A percentile compares a stretch with the other conserved stretches of the same genome.
phyloP scores from a whole-genome alignment of 2,113 vertebrate genomes.

The Amia ocellicauda region DNA sequence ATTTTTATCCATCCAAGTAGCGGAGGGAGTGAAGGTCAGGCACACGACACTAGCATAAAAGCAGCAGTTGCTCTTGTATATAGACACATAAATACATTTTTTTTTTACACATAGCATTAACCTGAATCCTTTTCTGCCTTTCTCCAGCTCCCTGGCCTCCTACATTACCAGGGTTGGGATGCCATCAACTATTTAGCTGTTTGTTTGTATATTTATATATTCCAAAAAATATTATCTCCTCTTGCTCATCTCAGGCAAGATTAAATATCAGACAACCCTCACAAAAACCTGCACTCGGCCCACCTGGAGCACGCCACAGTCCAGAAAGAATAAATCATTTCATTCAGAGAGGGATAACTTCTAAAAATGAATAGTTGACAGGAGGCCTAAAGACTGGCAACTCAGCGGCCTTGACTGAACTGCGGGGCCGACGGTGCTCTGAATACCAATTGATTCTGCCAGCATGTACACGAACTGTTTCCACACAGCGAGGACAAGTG shows the following conservation, averaged over 20 bases:
- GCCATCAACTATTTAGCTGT: not conserved
- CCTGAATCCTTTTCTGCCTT: too few relatives aligned
- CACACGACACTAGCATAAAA: too few relatives aligned
- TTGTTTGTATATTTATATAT: too few relatives aligned
- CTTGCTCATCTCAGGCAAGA: conserved; percentile 1
- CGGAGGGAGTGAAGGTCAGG: too few relatives aligned
- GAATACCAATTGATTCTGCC: conserved; percentile 34
- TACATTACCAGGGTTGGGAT: not conserved
- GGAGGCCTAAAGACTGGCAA: conserved; percentile 54
- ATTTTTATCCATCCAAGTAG: not conserved
- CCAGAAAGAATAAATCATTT: conserved; percentile 55
- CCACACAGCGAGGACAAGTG: too few relatives aligned
- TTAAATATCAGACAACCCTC: conserved; percentile 24
- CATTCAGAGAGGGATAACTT: conserved; percentile 51
- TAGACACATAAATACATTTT: too few relatives aligned
- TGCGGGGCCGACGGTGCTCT: conserved; percentile 42
- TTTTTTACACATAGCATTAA: too few relatives aligned
- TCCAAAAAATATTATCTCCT: conserved; percentile 3
- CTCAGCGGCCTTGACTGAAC: conserved; percentile 51
- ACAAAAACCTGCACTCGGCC: conserved; percentile 13
- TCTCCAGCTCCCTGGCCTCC: not conserved
- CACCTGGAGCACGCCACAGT: conserved; percentile 13
- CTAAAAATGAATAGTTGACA: conserved; percentile 60
- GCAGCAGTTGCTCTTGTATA: too few relatives aligned
- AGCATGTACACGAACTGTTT: conserved; percentile 16